Evolutionary conservation across 2,797 vertebrate genomes (phyloP), one percentile per base, ranked within the genome.

Genomic region (Pangasius sanitwongsei): DNA sequence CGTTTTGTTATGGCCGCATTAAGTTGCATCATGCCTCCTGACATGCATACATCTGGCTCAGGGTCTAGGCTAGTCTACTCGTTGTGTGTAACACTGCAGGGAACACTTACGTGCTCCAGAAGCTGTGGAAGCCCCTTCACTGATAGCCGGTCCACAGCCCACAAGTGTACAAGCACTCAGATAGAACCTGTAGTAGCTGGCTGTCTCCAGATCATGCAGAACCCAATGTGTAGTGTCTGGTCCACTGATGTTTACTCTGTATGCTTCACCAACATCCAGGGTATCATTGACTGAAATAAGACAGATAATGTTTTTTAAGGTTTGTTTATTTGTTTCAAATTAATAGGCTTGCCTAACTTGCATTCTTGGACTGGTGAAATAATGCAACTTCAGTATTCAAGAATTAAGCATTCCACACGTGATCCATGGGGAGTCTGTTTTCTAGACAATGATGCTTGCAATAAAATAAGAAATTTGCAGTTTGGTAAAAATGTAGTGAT

Each of bases 241-340:
- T 90, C 93, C 94, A 0, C 93, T 92, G 61, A 99, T 91, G 88
- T 96, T 97, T 90, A 97, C 86, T 65, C 96, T 95, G 53, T 87
- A 94, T 92, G 97, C 89, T 3, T 96, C 92, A 13, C 96, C 95
- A 87, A 96, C 92, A 89, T 97, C 96, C 28, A 95, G 90, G 0
- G 97, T 98, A 91, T 97, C 96, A n/a, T 98, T 98, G 92, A 98
- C 98, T 99, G 94, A 61, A 94, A 94, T 53, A 93, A 89, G 70
- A 78, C 0, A 82, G 6, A 34, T 80, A 91, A 28, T 59, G 31
- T 6, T 53, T 37, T 34, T 34, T 34, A 53, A 44, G 31, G 20
- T 59, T 18, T 75, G 3, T 28, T 28, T 50, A 23, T 50, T 13
- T 28, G 48, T 48, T 48, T 75, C 11, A 28, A 75, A 77, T 48